Conservation (phyloP, 2,113 vertebrate genomes). For the Notothenia rossii region DNA sequence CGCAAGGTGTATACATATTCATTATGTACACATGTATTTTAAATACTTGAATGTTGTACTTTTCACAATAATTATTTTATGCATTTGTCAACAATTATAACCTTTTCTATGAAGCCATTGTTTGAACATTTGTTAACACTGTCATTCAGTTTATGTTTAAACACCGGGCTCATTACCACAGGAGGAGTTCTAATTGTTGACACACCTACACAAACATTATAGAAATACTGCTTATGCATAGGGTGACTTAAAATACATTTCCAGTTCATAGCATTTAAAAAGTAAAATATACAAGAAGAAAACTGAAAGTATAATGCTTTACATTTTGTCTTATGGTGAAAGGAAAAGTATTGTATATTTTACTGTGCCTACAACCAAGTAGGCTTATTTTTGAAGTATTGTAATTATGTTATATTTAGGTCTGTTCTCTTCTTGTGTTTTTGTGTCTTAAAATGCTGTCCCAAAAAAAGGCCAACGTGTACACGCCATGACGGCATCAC, state of each 20-base stretch:
- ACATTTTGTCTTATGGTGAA: neutral
- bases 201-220: neutral
- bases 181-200: no score
- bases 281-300: no score
- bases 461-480: neutral
- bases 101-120: neutral
- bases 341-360: neutral
- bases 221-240: neutral
- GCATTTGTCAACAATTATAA: neutral
- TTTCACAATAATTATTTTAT: neutral
- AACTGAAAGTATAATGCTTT: neutral
- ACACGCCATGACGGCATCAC: constrained; percentile 38
- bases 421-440: neutral
- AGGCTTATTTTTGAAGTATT: neutral
- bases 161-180: no score
- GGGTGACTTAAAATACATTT: neutral
- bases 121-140: no score
- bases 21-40: neutral
- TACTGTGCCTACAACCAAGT: neutral
- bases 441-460: neutral
- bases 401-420: neutral
- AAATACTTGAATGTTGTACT: no score
- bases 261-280: neutral
- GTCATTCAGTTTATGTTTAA: neutral
- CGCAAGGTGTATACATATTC: neutral